These are phyloP conservation scores for Hylomyscus alleni DNA, from an alignment of 2,797 vertebrate species.

Conservation along the genomic window DNA sequence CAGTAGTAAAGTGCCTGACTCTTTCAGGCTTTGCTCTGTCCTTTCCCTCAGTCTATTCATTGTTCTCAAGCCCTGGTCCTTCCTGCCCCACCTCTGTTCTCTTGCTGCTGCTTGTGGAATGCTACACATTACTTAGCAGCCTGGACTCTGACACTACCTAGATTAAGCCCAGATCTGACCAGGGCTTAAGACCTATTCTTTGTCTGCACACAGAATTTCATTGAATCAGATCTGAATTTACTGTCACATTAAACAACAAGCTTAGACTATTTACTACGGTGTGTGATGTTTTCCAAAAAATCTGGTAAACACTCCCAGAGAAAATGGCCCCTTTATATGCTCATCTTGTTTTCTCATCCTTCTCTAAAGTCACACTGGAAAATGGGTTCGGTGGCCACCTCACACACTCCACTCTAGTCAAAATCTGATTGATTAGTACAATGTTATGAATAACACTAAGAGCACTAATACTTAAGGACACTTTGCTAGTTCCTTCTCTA, in stretches of 20 bases:
- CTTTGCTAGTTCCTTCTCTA: constrained; percentile 37
- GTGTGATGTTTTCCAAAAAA: constrained; percentile 18
- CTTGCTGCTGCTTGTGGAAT: neutral
- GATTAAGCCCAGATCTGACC: constrained; percentile 57
- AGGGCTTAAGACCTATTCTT: constrained; percentile 21
- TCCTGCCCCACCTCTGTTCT: neutral
- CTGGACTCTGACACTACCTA: constrained; percentile 21
- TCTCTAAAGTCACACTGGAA: constrained; percentile 68
- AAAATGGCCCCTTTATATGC: constrained; percentile 30
- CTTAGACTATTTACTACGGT: neutral
- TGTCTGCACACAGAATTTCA: constrained; percentile 25
- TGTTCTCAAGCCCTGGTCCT: neutral
- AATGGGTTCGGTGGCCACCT: constrained; percentile 49
- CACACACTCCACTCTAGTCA: constrained; percentile 55
- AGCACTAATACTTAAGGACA: constrained; percentile 59
- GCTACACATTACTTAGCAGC: constrained; percentile 19
- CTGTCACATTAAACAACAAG: neutral
- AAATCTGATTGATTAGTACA: constrained; percentile 72
- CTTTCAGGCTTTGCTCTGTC: constrained; percentile 35
- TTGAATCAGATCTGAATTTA: constrained; percentile 14
- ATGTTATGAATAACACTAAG: neutral
- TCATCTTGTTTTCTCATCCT: constrained; percentile 58
- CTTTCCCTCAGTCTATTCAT: constrained; percentile 48
- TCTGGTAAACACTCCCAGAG: constrained; percentile 43
- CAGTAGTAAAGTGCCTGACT: constrained; percentile 55